phyloP scores from a whole-genome alignment of 2,888 invertebrate species.

The Agriopis leucophaearia region DNA sequence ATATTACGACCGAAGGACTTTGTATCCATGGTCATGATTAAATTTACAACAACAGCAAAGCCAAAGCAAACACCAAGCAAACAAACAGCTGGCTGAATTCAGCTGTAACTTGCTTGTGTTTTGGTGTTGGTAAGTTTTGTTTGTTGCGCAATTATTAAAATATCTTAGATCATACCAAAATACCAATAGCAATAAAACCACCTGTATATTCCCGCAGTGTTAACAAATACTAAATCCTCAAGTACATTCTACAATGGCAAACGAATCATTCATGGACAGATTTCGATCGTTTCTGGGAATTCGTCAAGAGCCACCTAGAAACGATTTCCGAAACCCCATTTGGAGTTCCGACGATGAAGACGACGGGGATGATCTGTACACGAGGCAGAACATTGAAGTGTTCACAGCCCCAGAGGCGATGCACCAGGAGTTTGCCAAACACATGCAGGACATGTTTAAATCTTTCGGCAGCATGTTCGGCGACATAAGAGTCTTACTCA shows the following conservation, averaged over 20 bases:
- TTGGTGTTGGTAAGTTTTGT: constrained; percentile 53
- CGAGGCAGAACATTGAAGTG: constrained; percentile 62
- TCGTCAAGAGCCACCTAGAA: constrained; percentile 66
- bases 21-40: too few species aligned
- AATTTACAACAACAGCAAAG: too few species aligned
- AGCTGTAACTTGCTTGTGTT: constrained; percentile 6
- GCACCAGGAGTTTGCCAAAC: constrained; percentile 68
- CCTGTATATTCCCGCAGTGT: constrained; percentile 42
- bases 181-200: constrained; percentile 6
- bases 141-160: constrained; percentile 72
- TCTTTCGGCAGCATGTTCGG: constrained; percentile 73
- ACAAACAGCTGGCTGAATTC: too few species aligned
- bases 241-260: constrained; percentile 58
- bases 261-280: constrained; percentile 68
- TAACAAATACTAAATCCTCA: constrained; percentile 53
- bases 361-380: constrained; percentile 76
- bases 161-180: constrained; percentile 21
- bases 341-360: constrained; percentile 82
- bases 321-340: constrained; percentile 81
- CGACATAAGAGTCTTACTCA: constrained; percentile 68
- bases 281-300: constrained; percentile 73
- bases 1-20: too few species aligned
- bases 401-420: constrained; percentile 59
- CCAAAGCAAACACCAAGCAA: too few species aligned
- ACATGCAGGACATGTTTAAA: constrained; percentile 75